phyloP scores from a whole-genome alignment of 2,797 vertebrate genomes.

The Mormyrops boulengeri region DNA sequence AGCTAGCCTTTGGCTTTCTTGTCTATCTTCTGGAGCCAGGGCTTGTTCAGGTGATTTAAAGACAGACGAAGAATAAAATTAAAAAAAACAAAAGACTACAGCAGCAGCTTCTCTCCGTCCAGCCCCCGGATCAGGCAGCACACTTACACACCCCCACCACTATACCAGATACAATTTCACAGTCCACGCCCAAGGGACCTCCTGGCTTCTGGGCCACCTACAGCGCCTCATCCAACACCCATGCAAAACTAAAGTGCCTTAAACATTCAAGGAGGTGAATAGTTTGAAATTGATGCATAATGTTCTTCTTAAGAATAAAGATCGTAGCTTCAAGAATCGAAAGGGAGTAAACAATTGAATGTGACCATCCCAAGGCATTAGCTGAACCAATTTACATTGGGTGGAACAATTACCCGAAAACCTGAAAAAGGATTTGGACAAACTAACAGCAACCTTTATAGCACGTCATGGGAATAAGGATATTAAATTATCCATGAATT shows the following conservation, averaged over 20 bases:
- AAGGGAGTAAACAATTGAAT: neutral
- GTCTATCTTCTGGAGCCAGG: neutral
- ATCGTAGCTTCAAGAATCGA: neutral
- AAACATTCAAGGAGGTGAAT: neutral
- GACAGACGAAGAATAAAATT: neutral
- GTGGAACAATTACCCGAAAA: neutral
- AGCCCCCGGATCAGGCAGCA: neutral
- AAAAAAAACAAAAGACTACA: neutral
- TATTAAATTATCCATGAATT: conserved; percentile 23
- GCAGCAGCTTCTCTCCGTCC: neutral
- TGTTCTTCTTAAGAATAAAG: neutral
- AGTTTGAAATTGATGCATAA: neutral
- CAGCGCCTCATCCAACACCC: neutral
- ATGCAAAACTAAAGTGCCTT: neutral
- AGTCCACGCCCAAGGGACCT: neutral
- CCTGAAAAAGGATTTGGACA: neutral
- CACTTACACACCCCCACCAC: too few relatives aligned
- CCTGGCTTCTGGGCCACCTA: neutral
- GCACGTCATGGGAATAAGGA: neutral
- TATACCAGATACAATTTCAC: neutral
- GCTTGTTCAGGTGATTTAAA: neutral
- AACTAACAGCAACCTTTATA: neutral
- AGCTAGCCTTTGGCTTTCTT: neutral
- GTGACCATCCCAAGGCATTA: neutral
- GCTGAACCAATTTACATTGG: neutral